Conservation (phyloP, 2,113 vertebrate genomes). For the Pelmatolapia mariae region DNA sequence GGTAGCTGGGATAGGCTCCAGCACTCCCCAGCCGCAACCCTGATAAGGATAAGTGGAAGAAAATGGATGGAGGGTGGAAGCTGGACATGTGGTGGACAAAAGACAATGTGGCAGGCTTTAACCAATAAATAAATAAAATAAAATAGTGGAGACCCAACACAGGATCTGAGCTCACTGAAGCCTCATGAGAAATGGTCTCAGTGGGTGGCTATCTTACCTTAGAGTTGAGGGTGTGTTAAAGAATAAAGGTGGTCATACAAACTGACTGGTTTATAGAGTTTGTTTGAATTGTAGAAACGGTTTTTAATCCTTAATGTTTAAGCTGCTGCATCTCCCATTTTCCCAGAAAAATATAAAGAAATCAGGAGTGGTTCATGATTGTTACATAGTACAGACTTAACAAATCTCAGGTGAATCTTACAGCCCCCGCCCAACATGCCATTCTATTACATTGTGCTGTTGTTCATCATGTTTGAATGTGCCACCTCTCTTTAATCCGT, state of each 20-base stretch:
- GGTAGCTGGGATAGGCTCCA: not conserved
- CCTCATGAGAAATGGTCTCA: not conserved
- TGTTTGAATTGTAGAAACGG: not conserved
- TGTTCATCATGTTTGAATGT: not conserved
- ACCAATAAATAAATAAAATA: not conserved
- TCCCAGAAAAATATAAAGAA: not conserved
- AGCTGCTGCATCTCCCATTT: not conserved
- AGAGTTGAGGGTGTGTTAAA: not conserved
- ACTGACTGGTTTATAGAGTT: not conserved
- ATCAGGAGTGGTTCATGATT: not conserved
- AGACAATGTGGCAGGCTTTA: not conserved
- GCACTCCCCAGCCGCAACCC: not conserved
- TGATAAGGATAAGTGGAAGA: not conserved
- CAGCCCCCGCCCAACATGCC: not conserved
- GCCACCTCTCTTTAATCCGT: not conserved
- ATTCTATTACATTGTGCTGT: not conserved
- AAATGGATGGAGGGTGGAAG: not conserved
- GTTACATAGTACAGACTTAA: not conserved
- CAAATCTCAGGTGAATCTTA: not conserved
- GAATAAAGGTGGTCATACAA: not conserved
- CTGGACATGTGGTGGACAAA: not conserved
- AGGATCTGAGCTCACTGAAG: not conserved
- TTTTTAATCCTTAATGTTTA: not conserved
- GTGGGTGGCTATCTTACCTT: rapidly evolving
- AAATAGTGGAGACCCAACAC: not conserved